phyloP scores from a whole-genome alignment of 1,140 invertebrate genomes.

The Diorhabda carinulata region DNA sequence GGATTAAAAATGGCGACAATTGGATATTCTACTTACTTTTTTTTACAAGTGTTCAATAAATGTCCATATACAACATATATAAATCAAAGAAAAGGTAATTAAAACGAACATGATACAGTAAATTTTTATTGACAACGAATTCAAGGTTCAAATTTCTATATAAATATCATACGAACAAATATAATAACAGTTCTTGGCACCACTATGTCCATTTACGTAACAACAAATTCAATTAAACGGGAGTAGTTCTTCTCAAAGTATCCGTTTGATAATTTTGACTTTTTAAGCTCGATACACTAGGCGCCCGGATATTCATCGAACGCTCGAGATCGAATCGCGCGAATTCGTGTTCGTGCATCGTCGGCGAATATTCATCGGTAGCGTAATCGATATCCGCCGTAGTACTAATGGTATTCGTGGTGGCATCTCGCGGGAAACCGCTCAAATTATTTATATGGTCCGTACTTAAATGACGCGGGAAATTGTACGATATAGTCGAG shows the following conservation, averaged over 20 bases:
- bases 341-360: constrained; percentile 4
- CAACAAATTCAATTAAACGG: not conserved
- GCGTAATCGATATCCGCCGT: not conserved
- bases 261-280: not conserved
- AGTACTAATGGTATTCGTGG: not conserved
- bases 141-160: not conserved
- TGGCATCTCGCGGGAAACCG: constrained; percentile 5
- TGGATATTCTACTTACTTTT: too few species aligned
- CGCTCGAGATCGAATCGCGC: not conserved
- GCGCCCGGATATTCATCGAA: not conserved
- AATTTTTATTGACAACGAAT: constrained; percentile 1
- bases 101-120: not conserved
- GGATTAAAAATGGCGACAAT: too few species aligned
- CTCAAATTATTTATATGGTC: not conserved
- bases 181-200: not conserved
- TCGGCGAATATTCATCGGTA: not conserved
- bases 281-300: not conserved
- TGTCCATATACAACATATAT: too few species aligned
- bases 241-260: constrained; percentile 1
- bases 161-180: not conserved
- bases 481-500: constrained; percentile 42
- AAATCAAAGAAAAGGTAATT: too few species aligned
- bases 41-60: too few species aligned
- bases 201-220: not conserved
- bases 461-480: not conserved